Conservation (phyloP, 2,113 vertebrate genomes). For the Lagopus muta region DNA sequence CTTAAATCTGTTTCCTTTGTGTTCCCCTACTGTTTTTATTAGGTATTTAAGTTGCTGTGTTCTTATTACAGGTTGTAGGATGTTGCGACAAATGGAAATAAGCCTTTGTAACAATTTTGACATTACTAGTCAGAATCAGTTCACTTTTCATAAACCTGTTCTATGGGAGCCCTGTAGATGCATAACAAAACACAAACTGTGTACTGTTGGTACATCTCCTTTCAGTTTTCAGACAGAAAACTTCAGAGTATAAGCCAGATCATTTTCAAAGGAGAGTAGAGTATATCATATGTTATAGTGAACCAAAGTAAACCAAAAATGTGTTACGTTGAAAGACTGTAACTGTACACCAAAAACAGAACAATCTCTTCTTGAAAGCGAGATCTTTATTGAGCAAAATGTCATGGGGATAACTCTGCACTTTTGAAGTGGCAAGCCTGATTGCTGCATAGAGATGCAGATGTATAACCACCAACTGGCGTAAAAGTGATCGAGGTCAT, state of each 20-base stretch:
- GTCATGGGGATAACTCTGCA: not conserved
- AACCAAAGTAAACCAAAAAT: not conserved
- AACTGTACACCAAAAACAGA: not conserved
- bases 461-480: not conserved
- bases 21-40: conserved; percentile 3
- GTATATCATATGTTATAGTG: not conserved
- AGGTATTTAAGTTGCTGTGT: not conserved
- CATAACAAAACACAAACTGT: not conserved
- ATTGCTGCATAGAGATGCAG: not conserved
- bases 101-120: conserved; percentile 1
- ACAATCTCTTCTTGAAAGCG: not conserved
- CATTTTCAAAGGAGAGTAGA: not conserved
- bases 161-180: not conserved
- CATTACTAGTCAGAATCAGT: not conserved
- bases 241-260: not conserved
- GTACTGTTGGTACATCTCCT: not conserved
- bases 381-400: not conserved
- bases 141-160: not conserved
- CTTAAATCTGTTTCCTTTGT: not conserved
- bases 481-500: not conserved
- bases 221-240: not conserved
- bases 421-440: not conserved
- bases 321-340: not conserved
- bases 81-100: conserved; percentile 35
- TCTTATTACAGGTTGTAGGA: conserved; percentile 6